These are phyloP conservation scores for Pelosia muscerda DNA, from an alignment of 2,888 invertebrate species.

Conservation along the genomic window DNA sequence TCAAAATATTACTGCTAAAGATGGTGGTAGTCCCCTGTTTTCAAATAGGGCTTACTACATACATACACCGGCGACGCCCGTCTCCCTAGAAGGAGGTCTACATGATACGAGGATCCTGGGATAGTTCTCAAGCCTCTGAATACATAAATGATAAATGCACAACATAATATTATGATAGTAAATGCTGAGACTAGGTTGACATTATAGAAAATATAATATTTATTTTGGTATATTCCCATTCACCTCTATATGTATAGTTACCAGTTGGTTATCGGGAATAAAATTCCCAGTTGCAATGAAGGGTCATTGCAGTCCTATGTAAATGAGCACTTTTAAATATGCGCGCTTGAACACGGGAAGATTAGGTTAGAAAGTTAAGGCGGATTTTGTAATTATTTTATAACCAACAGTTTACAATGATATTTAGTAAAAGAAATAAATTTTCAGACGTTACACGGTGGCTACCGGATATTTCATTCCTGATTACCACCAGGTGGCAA, in stretches of 20 bases:
- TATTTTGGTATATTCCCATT: not conserved
- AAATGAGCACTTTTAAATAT: not conserved
- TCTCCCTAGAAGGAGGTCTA: constrained; percentile 33
- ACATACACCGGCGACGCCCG: constrained; percentile 21
- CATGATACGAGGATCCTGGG: constrained; percentile 10
- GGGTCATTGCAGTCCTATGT: not conserved
- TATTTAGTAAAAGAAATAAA: not conserved
- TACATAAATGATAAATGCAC: constrained; percentile 38
- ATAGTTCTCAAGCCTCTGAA: constrained; percentile 32
- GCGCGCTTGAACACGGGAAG: not conserved
- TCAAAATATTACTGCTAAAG: too few relatives aligned
- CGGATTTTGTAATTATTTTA: too few relatives aligned
- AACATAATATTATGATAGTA: constrained; percentile 45
- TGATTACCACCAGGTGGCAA: not conserved
- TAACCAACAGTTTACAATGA: not conserved
- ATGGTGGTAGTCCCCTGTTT: too few relatives aligned
- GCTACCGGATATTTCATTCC: not conserved
- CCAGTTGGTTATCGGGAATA: not conserved
- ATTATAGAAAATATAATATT: constrained; percentile 24
- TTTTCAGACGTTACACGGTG: not conserved
- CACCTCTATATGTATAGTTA: not conserved
- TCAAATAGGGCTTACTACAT: constrained; percentile 28
- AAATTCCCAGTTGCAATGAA: not conserved
- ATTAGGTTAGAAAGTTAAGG: not conserved
- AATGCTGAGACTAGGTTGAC: constrained; percentile 66